A percentile compares a stretch with the other conserved stretches of the same genome.
Conservation (phyloP, 2,797 vertebrate genomes). For the Arrhamphus sclerolepis region DNA sequence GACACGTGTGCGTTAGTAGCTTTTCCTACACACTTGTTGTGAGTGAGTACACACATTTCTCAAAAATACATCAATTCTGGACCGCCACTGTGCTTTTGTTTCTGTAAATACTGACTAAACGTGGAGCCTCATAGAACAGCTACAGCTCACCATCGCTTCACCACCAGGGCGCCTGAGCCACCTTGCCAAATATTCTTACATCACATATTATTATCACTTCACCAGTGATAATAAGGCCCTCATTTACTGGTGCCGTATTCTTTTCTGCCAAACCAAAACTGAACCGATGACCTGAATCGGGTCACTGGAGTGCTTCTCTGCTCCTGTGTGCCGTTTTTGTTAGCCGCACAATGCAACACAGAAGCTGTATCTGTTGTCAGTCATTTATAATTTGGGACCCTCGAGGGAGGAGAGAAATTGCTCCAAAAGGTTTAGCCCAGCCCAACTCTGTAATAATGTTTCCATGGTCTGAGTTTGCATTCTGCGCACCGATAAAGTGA, state of each 20-base stretch:
- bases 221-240: constrained; percentile 10
- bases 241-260: constrained; percentile 1
- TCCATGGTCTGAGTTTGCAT: no score
- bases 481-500: no score
- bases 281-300: constrained; percentile 14
- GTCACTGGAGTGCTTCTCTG: not conserved
- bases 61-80: no score
- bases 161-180: not conserved
- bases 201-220: not conserved
- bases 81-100: no score
- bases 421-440: constrained; percentile 1
- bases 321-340: constrained; percentile 9
- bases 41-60: no score
- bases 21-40: no score
- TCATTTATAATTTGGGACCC: not conserved
- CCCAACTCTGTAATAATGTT: no score
- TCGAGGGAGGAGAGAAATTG: constrained; percentile 1
- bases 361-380: constrained; percentile 9
- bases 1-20: no score
- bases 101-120: no score
- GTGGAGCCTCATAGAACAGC: no score
- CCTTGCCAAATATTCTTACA: not conserved
- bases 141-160: no score
- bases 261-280: not conserved
- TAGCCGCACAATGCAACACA: not conserved